Evolutionary conservation across 2,113 vertebrate species (phyloP).

Genomic region (Corydoras maculifer): DNA sequence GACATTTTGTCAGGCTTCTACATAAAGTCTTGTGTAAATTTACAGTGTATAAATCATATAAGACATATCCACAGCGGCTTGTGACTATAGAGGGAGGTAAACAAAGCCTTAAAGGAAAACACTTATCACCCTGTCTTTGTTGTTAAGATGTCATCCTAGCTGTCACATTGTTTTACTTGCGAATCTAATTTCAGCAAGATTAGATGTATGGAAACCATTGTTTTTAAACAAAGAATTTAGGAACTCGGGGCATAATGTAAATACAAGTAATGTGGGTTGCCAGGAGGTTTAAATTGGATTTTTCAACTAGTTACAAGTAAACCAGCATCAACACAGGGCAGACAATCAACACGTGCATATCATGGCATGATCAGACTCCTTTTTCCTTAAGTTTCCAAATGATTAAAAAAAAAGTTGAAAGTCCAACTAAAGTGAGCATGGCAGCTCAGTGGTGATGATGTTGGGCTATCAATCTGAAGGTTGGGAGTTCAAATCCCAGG

Average conservation of each 20-base stretch:
- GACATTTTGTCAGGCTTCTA: not conserved
- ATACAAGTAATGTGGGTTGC: too few relatives aligned
- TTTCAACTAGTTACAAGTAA: too few relatives aligned
- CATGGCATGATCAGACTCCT: too few relatives aligned
- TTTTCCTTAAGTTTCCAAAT: too few relatives aligned
- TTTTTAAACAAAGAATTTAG: constrained; percentile 8
- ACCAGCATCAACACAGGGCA: too few relatives aligned
- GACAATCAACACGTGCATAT: too few relatives aligned
- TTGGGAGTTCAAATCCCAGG: too few relatives aligned
- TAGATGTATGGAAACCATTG: constrained; percentile 24
- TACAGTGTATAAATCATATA: not conserved
- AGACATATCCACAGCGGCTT: not conserved
- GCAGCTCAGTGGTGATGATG: too few relatives aligned
- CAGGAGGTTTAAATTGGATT: too few relatives aligned
- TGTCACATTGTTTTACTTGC: constrained; percentile 24
- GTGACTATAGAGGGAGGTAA: not conserved
- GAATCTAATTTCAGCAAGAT: constrained; percentile 38
- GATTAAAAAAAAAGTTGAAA: too few relatives aligned
- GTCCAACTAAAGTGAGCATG: too few relatives aligned
- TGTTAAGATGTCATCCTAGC: not conserved
- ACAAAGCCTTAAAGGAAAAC: not conserved
- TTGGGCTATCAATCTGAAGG: too few relatives aligned
- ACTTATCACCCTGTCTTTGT: not conserved
- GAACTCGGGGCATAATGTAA: not conserved
- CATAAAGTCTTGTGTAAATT: not conserved